Conservation (phyloP, 2,113 vertebrate genomes). For the Pantherophis guttatus region DNA sequence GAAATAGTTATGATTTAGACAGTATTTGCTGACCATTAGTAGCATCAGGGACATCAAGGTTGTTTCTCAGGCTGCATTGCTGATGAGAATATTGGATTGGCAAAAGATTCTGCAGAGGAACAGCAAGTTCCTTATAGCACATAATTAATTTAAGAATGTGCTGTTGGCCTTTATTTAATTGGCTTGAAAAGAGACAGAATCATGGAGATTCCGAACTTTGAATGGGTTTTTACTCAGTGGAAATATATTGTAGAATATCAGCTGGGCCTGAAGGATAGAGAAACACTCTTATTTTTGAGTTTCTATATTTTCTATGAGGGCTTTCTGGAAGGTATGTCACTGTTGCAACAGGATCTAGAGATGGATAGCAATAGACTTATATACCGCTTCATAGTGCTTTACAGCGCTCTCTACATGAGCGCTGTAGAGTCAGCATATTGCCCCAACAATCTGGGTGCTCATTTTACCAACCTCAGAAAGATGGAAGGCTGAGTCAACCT, state of each 20-base stretch:
- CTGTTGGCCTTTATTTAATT: no score
- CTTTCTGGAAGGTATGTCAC: not conserved
- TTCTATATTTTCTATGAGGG: not conserved
- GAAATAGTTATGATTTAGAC: not conserved
- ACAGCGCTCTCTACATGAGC: not conserved
- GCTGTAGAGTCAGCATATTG: no score
- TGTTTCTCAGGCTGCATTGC: not conserved
- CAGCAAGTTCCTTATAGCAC: not conserved
- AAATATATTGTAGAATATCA: not conserved
- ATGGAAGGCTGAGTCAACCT: no score
- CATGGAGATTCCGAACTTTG: no score
- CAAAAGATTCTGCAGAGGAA: not conserved
- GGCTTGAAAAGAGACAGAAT: no score
- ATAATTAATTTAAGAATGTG: not conserved
- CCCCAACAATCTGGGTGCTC: no score
- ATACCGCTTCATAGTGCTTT: not conserved
- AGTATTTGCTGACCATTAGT: slow-evolving; percentile 21
- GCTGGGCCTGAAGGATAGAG: not conserved
- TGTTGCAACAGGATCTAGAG: not conserved
- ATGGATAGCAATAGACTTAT: not conserved
- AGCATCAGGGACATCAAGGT: not conserved
- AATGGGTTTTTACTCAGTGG: not conserved
- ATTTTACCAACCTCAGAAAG: no score
- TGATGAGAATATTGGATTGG: not conserved
- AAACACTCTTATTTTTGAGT: not conserved